Percentiles rank a stretch among this genome's conserved stretches.
Evolutionary conservation across 2,113 vertebrate species (phyloP).

Genomic region (Salvelinus alpinus): DNA sequence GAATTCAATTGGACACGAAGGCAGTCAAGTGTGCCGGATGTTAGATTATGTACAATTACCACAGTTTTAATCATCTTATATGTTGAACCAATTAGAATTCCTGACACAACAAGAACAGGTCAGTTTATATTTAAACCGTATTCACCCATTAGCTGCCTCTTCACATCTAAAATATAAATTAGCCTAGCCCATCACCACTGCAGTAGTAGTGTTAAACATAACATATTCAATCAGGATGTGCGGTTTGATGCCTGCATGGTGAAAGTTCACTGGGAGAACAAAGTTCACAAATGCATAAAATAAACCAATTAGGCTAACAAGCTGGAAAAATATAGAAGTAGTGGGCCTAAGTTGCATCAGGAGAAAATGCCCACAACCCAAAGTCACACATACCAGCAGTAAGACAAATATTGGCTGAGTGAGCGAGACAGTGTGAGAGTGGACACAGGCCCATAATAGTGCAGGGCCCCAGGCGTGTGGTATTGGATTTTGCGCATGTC

Average conservation of each 20-base stretch:
- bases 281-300: background rate
- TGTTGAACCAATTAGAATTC: conserved; percentile 53
- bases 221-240: too few species aligned
- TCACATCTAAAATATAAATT: conserved; percentile 40
- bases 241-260: background rate
- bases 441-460: too few species aligned
- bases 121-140: conserved; percentile 50
- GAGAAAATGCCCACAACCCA: too few species aligned
- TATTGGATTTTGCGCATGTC: conserved; percentile 33
- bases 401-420: background rate
- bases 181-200: background rate
- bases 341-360: too few species aligned
- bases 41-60: conserved; percentile 43
- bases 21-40: conserved; percentile 29
- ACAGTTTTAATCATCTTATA: conserved; percentile 51
- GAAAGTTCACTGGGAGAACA: background rate
- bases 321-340: background rate
- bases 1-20: conserved; percentile 24
- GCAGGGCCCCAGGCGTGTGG: too few species aligned
- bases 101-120: conserved; percentile 60
- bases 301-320: background rate
- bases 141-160: conserved; percentile 47
- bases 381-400: too few species aligned
- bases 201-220: too few species aligned
- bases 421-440: background rate